A percentile compares a stretch with the other conserved stretches of the same genome.
phyloP scores from a whole-genome alignment of 2,113 vertebrate genomes.

The Oryzias javanicus region DNA sequence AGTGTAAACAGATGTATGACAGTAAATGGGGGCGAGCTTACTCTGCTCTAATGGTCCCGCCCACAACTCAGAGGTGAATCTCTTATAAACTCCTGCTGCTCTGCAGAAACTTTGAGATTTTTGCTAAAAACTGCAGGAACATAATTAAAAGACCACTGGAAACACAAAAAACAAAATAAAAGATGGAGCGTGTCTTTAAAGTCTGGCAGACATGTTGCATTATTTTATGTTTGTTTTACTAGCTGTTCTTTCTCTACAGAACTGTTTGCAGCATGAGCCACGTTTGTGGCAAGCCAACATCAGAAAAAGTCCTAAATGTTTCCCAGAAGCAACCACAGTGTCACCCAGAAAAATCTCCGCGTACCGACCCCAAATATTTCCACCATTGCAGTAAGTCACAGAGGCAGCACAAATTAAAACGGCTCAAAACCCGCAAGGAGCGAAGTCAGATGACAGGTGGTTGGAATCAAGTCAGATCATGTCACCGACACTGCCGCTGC shows the following conservation, averaged over 20 bases:
- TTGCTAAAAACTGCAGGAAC: too few relatives aligned
- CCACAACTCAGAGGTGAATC: too few relatives aligned
- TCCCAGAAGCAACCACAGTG: slow-evolving; percentile 26
- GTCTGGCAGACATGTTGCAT: not conserved
- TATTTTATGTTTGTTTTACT: not conserved
- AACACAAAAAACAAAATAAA: too few relatives aligned
- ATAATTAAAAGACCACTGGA: too few relatives aligned
- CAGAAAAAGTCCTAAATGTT: slow-evolving; percentile 24
- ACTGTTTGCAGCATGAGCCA: slow-evolving; percentile 53
- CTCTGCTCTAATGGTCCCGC: too few relatives aligned
- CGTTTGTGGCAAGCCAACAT: slow-evolving; percentile 11
- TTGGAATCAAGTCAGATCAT: slow-evolving; percentile 27
- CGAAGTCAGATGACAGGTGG: slow-evolving; percentile 52
- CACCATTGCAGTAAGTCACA: slow-evolving; percentile 7
- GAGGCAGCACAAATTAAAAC: slow-evolving; percentile 59
- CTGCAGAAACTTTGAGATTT: too few relatives aligned
- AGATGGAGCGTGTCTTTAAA: too few relatives aligned
- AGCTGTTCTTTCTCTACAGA: slow-evolving; percentile 28
- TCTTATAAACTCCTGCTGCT: too few relatives aligned
- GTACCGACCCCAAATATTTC: slow-evolving; percentile 16
- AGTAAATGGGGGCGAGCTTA: too few relatives aligned
- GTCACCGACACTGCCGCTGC: slow-evolving; percentile 13
- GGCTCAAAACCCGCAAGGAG: slow-evolving; percentile 75
- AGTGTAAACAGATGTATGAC: too few relatives aligned
- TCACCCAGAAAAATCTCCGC: not conserved